phyloP scores from a whole-genome alignment of 2,113 vertebrate species.

The Oceanodroma tethys region DNA sequence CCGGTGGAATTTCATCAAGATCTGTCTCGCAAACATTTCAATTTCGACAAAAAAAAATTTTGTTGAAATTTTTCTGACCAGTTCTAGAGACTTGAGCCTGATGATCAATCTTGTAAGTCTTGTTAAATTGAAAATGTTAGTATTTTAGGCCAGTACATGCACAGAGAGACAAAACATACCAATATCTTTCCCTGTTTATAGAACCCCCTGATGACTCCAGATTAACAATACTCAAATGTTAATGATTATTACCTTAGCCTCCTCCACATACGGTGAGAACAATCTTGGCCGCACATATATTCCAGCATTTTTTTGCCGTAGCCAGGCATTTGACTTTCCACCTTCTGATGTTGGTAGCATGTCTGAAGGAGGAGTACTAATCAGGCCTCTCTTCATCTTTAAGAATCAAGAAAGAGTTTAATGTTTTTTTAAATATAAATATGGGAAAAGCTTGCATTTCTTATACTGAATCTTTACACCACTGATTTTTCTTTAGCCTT shows the following conservation, averaged over 20 bases:
- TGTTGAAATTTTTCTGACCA: conserved; percentile 62
- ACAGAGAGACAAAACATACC: conserved; percentile 45
- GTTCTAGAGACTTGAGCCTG: conserved; percentile 64
- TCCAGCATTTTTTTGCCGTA: conserved; percentile 93
- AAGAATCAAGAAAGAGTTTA: conserved; percentile 51
- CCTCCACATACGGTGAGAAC: conserved; percentile 91
- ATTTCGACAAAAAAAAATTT: conserved; percentile 65
- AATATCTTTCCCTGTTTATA: conserved; percentile 4
- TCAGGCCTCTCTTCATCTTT: conserved; percentile 96
- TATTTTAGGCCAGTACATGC: conserved; percentile 54
- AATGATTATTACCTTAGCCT: conserved; percentile 89
- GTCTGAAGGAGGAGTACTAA: conserved; percentile 96
- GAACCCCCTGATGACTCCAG: neutral
- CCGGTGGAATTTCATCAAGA: conserved; percentile 66
- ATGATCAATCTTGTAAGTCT: conserved; percentile 56
- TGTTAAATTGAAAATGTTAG: conserved; percentile 62
- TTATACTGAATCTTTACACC: neutral
- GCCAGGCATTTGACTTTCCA: conserved; percentile 94
- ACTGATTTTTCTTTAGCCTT: neutral
- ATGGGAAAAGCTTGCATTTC: neutral
- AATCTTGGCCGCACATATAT: conserved; percentile 93
- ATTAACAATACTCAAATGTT: neutral
- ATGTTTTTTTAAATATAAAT: neutral
- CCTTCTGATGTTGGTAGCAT: conserved; percentile 95
- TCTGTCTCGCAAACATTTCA: conserved; percentile 63